Base-by-base conservation (phyloP, 2,888 invertebrate species). In the Ecliptopera silaceata region DNA sequence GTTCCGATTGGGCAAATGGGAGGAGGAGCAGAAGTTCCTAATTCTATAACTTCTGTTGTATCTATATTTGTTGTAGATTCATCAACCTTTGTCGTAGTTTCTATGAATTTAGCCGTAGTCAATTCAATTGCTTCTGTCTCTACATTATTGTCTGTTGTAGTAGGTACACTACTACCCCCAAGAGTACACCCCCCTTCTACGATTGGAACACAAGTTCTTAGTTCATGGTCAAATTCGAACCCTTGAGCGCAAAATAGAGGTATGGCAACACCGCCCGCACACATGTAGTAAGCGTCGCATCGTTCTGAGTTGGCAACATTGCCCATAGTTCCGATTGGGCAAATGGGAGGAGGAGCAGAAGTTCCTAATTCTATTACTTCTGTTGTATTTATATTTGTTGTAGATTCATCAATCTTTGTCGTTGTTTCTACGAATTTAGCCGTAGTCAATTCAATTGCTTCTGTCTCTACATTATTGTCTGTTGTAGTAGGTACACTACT, bases 281-380 rank as follows among this genome's bases (percentile, higher is more conserved):
- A 80, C 56, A 72, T 60, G 44, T 66, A 75, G 65, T 69, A 79
- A 0, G 61, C 55, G 15, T 60, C 66, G 52, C 79, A 79, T 8
- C 41, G 43, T 4, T 58, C 45, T 1, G 77, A 72, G 50, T 77
- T 69, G 0, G 75, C 58, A 3, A 74, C 64, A 5, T 68, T 69
- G 1, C 70, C 76, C n/a, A 68, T 56, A 0, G 51, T 32, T 5
- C 68, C 71, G 10, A 64, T 22, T 0, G 70, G 66, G 34, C 77
- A 75, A 3, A 72, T 17, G 10, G 22, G 22, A 2, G 36, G 1
- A 2, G 13, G 36, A 20, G 15, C 15, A 5, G 41, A n/a, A 12
- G 20, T 34, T 1, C 4, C 5, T 13, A n/a, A 15, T 8, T 13
- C 38, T 18, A 6, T 11, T 20, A 18, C 1, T 13, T 11, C 32